These are phyloP conservation scores for Scartelaos histophorus DNA, from an alignment of 2,113 vertebrate genomes.

Conservation along the genomic window DNA sequence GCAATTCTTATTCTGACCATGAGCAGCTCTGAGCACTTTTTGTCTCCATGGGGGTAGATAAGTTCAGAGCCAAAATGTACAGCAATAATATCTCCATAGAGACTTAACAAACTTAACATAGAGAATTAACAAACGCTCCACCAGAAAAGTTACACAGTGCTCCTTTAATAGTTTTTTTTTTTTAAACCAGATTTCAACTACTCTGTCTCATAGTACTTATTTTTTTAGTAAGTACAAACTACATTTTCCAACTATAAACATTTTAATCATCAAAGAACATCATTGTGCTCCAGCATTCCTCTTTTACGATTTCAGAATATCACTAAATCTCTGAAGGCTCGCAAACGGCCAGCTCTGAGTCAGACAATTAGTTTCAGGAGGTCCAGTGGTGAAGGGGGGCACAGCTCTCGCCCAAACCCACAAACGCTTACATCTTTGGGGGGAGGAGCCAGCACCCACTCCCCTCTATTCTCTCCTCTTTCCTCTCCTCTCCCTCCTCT, in stretches of 20 bases:
- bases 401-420: slow-evolving; percentile 8
- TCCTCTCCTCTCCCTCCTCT: no score
- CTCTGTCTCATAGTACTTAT: background rate
- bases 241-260: background rate
- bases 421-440: slow-evolving; percentile 25
- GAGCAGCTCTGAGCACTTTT: no score
- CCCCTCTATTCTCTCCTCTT: slow-evolving; percentile 46
- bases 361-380: slow-evolving; percentile 13
- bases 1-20: background rate
- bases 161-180: background rate
- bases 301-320: slow-evolving; percentile 22
- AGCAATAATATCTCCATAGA: no score
- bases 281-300: slow-evolving; percentile 10
- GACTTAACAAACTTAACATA: no score
- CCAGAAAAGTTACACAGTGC: no score
- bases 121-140: no score
- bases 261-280: background rate
- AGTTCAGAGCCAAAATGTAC: background rate
- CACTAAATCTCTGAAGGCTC: slow-evolving; percentile 21
- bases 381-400: slow-evolving; percentile 10
- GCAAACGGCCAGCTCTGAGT: slow-evolving; percentile 12
- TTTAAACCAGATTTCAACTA: background rate
- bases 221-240: background rate
- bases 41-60: background rate
- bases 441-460: slow-evolving; percentile 60